Evolutionary conservation across 2,113 vertebrate genomes (phyloP).

Genomic region (Bos javanicus): DNA sequence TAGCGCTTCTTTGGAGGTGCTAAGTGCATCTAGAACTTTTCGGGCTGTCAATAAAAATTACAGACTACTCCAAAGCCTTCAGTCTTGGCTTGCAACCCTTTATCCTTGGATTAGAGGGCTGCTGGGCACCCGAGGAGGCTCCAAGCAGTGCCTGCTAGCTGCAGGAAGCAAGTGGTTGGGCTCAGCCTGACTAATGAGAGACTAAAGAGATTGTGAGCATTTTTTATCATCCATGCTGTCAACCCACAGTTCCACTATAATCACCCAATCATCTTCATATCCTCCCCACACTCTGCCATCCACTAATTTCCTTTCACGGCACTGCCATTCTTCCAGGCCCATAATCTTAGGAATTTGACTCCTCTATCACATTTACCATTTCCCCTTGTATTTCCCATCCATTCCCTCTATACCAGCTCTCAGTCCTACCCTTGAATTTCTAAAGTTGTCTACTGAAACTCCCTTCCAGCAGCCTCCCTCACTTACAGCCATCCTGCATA

Average conservation of each 20-base stretch:
- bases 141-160: neutral
- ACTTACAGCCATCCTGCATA: neutral
- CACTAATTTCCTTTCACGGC: neutral
- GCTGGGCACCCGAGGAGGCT: neutral
- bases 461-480: neutral
- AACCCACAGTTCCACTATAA: neutral
- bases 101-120: neutral
- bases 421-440: neutral
- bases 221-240: neutral
- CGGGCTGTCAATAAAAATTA: conserved; percentile 76
- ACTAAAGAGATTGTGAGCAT: neutral
- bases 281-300: neutral
- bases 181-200: neutral
- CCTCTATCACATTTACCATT: neutral
- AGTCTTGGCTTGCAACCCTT: conserved; percentile 38
- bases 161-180: neutral
- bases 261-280: neutral
- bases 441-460: neutral
- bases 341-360: neutral
- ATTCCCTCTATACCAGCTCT: neutral
- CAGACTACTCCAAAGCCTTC: conserved; percentile 62
- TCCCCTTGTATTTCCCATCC: neutral
- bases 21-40: conserved; percentile 84
- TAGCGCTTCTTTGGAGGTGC: conserved; percentile 81
- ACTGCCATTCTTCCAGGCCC: neutral